A percentile compares a stretch with the other conserved stretches of the same genome.
Evolutionary conservation across 2,888 invertebrate species (phyloP).

Genomic region (Eupithecia inturbata): DNA sequence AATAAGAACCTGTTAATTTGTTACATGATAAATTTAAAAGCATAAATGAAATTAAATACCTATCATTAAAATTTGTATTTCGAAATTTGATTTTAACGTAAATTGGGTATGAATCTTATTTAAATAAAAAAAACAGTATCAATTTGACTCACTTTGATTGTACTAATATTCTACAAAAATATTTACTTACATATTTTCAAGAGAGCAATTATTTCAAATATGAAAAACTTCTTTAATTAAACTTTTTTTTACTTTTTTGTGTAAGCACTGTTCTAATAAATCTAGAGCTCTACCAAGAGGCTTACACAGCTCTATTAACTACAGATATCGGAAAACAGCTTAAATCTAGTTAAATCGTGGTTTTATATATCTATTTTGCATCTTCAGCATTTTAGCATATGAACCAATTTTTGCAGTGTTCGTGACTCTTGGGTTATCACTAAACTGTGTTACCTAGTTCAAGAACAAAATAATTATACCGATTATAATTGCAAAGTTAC

Average conservation of each 20-base stretch:
- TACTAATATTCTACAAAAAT: background rate
- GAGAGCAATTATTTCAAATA: background rate
- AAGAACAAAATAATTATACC: background rate
- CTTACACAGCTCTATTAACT: background rate
- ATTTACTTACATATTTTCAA: background rate
- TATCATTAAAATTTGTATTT: background rate
- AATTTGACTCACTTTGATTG: background rate
- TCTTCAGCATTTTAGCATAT: background rate
- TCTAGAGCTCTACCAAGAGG: background rate
- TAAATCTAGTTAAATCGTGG: background rate
- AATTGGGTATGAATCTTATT: too few relatives aligned
- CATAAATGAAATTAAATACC: background rate
- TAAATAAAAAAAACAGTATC: background rate
- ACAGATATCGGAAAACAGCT: slow-evolving; percentile 2
- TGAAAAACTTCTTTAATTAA: background rate
- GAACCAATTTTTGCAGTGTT: background rate
- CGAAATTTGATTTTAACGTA: background rate
- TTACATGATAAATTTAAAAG: background rate
- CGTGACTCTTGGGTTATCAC: background rate
- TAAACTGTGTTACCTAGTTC: background rate
- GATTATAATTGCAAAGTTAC: background rate
- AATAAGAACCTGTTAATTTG: background rate
- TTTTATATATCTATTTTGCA: background rate
- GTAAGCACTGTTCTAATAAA: background rate
- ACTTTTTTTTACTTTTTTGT: background rate